phyloP scores from a whole-genome alignment of 2,113 vertebrate genomes.

The Larimichthys polyactis region DNA sequence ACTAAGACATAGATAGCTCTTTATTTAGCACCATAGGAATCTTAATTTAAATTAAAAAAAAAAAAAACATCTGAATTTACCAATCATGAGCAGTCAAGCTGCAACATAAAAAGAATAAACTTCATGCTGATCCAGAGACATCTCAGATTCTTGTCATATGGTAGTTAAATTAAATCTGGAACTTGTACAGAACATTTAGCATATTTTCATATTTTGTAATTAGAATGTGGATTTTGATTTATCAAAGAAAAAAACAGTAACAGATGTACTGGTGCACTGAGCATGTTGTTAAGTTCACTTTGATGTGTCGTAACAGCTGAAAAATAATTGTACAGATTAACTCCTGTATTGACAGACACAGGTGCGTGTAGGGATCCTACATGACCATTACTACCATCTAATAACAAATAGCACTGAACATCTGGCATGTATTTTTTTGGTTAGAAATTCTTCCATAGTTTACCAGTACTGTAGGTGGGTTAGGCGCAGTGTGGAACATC shows the following conservation, averaged over 20 bases:
- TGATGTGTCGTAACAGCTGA: conserved; percentile 22
- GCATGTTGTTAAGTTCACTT: conserved; percentile 15
- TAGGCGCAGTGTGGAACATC: fast-evolving
- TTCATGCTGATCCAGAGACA: neutral
- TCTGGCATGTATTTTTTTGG: neutral
- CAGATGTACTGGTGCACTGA: conserved; percentile 30
- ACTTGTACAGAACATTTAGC: neutral
- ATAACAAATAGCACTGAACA: neutral
- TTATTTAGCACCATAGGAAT: no score
- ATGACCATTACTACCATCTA: neutral
- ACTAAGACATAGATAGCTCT: neutral
- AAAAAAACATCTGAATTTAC: neutral
- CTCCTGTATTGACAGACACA: conserved; percentile 15
- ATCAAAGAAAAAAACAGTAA: conserved; percentile 24
- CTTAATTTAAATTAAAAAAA: no score
- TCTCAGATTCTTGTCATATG: conserved; percentile 11
- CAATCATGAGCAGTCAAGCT: neutral
- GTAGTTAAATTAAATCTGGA: neutral
- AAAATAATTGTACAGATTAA: conserved; percentile 6
- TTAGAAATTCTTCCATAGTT: neutral
- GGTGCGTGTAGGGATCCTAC: neutral
- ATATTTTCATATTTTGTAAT: conserved; percentile 1
- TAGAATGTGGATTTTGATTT: neutral
- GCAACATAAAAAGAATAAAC: neutral
- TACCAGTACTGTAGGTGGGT: neutral